Conservation (phyloP, 2,888 invertebrate genomes). For the Acrobasis consociella region DNA sequence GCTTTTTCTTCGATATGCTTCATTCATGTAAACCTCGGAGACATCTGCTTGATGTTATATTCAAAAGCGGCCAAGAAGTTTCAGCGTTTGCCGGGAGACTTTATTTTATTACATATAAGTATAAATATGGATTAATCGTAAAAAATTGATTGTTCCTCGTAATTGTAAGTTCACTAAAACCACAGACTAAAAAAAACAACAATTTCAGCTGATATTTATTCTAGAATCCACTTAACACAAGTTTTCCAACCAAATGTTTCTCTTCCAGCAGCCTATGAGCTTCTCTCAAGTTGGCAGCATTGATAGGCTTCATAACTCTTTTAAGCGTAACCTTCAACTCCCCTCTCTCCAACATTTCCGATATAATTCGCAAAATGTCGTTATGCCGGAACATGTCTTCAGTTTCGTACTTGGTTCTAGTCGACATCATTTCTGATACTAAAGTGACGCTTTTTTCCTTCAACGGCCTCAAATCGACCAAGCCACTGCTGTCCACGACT, state of each 20-base stretch:
- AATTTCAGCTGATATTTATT: not conserved
- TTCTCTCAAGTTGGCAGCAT: constrained; percentile 65
- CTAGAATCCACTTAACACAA: constrained; percentile 62
- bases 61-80: too few species aligned
- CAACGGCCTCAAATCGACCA: constrained; percentile 56
- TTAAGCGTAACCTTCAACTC: constrained; percentile 60
- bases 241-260: constrained; percentile 61
- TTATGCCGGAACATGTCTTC: constrained; percentile 61
- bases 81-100: too few species aligned
- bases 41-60: too few species aligned
- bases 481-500: constrained; percentile 64
- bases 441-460: constrained; percentile 71
- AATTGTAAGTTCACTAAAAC: too few species aligned
- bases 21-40: too few species aligned
- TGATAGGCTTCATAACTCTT: constrained; percentile 63
- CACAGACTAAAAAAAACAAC: not conserved
- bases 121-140: too few species aligned
- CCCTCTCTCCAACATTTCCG: constrained; percentile 60
- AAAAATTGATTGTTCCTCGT: too few species aligned
- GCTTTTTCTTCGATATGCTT: too few species aligned
- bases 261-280: constrained; percentile 66
- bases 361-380: constrained; percentile 57
- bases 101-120: too few species aligned
- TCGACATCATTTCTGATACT: constrained; percentile 64
- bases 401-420: constrained; percentile 66